A percentile compares a stretch with the other conserved stretches of the same genome.
Evolutionary conservation across 2,888 invertebrate genomes (phyloP).

Genomic region (Eumacrocentrus americanus): DNA sequence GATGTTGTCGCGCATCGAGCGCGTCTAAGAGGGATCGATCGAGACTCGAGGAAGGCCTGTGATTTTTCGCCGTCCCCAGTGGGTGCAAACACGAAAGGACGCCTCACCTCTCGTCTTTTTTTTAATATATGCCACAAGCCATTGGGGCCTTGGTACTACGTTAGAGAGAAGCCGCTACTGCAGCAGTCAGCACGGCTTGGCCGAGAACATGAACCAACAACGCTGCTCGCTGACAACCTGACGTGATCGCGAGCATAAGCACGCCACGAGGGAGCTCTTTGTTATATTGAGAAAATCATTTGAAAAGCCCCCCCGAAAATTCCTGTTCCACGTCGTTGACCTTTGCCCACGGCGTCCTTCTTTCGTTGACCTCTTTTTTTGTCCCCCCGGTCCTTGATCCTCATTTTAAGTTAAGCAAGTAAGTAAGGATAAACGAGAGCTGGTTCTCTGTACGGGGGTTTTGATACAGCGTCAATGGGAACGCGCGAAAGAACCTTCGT

Average conservation of each 20-base stretch:
- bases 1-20: constrained; percentile 39
- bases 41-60: not conserved
- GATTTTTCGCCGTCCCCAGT: constrained; percentile 4
- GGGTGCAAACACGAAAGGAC: not conserved
- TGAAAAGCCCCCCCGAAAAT: constrained; percentile 15
- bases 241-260: constrained; percentile 26
- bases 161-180: constrained; percentile 31
- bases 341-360: constrained; percentile 23
- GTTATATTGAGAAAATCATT: too few relatives aligned
- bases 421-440: too few relatives aligned
- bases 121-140: constrained; percentile 32
- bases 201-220: constrained; percentile 48
- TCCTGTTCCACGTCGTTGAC: constrained; percentile 20
- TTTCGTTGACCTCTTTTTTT: constrained; percentile 25
- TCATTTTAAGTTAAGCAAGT: not conserved
- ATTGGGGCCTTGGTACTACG: too few relatives aligned
- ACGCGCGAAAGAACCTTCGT: not conserved
- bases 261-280: constrained; percentile 10
- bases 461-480: not conserved
- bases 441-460: not conserved
- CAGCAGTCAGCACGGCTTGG: constrained; percentile 36
- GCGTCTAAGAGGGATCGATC: constrained; percentile 30
- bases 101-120: not conserved
- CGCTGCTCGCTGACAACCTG: constrained; percentile 49
- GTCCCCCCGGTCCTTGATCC: constrained; percentile 6